A percentile compares a stretch with the other conserved stretches of the same genome.
Evolutionary conservation across 2,113 vertebrate genomes (phyloP).

Genomic region (Ceratotherium simum): DNA sequence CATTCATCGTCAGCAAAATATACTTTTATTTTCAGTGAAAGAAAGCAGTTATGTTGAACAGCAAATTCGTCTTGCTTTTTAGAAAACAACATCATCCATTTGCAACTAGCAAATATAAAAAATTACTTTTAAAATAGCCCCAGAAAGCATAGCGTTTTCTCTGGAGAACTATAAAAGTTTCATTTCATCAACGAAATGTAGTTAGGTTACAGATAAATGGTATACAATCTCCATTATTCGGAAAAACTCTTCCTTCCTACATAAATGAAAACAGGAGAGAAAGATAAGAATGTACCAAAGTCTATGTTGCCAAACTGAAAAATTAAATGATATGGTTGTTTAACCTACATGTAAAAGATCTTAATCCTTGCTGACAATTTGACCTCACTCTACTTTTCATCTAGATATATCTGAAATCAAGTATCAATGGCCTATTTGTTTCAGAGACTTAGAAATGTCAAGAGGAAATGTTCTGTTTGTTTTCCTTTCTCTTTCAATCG

Average conservation of each 20-base stretch:
- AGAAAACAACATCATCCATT: slow-evolving; percentile 56
- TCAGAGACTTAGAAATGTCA: neutral
- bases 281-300: neutral
- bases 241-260: neutral
- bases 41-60: slow-evolving; percentile 35
- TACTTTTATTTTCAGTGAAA: slow-evolving; percentile 73
- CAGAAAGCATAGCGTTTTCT: slow-evolving; percentile 61
- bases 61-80: slow-evolving; percentile 76
- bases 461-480: neutral
- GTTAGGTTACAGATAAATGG: neutral
- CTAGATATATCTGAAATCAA: neutral
- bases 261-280: neutral
- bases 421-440: neutral
- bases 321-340: neutral
- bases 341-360: neutral
- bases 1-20: slow-evolving; percentile 61
- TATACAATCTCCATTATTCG: slow-evolving; percentile 3
- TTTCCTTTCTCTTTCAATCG: neutral
- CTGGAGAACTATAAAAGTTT: slow-evolving; percentile 41
- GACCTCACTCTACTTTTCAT: neutral
- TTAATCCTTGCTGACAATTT: neutral
- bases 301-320: neutral
- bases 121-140: slow-evolving; percentile 66
- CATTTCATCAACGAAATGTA: slow-evolving; percentile 31
- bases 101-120: slow-evolving; percentile 60